Conservation (phyloP, 2,888 invertebrate genomes). For the Drosophila recens region DNA sequence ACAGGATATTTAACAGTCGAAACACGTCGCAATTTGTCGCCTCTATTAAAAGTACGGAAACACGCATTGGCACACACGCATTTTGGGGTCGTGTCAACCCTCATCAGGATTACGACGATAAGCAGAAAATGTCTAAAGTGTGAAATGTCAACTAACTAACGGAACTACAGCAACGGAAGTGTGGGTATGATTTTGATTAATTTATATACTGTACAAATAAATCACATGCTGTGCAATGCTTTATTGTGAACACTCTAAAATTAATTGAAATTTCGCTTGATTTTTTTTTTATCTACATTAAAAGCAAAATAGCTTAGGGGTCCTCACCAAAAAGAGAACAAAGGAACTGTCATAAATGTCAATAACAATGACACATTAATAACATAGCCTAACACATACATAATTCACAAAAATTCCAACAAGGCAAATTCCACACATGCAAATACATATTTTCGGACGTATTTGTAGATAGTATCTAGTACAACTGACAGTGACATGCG, state of each 20-base stretch:
- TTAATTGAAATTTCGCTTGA: slow-evolving; percentile 44
- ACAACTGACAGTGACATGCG: slow-evolving; percentile 22
- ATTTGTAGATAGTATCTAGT: slow-evolving; percentile 23
- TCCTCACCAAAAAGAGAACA: background rate
- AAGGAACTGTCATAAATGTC: slow-evolving; percentile 23
- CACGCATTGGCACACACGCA: background rate
- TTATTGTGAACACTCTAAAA: slow-evolving; percentile 14
- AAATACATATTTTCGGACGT: slow-evolving; percentile 8
- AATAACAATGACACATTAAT: slow-evolving; percentile 22
- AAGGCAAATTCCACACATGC: background rate
- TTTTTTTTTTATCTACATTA: slow-evolving; percentile 4
- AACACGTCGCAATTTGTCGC: background rate
- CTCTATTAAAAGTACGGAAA: background rate
- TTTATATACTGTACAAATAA: slow-evolving; percentile 16
- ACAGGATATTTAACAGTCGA: background rate
- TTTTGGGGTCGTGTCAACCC: slow-evolving; percentile 28
- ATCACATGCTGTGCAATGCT: background rate
- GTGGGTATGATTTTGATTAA: slow-evolving; percentile 42
- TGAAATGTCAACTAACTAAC: slow-evolving; percentile 32
- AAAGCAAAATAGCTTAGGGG: background rate
- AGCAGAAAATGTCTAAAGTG: slow-evolving; percentile 17
- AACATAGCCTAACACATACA: background rate
- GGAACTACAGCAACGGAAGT: slow-evolving; percentile 9
- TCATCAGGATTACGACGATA: slow-evolving; percentile 26
- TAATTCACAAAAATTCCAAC: background rate